Base-by-base conservation (phyloP, 2,113 vertebrate genomes). In the Apodemus speciosus region DNA sequence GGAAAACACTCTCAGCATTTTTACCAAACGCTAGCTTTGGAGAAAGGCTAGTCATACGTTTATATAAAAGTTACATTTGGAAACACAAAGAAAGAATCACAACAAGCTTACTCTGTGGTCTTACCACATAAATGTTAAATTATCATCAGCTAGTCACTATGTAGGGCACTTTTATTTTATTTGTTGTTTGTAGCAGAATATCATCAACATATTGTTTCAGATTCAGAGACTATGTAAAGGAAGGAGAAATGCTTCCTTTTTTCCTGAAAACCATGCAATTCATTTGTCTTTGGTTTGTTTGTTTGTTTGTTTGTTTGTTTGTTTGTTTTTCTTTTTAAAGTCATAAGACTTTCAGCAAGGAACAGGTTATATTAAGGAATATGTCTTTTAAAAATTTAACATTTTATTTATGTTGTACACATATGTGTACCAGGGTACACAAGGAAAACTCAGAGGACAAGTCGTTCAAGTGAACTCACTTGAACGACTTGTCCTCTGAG, bases 41-140 rank as follows among this genome's bases (percentile, higher is more conserved):
- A 27, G 69, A 92, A 94, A 80, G 13, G 66, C 18, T 85, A 8
- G 72, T 71, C 56, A 40, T n/a, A 84, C 72, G 38, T 71, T 92
- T 89, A 86, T 72, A 56, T 15, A 73, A 73, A 90, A 90, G 51
- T 95, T 76, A 90, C 92, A 51, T 94, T 88, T 56, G 20, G 75
- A 40, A 86, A 46, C 11, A 73, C 23, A 89, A 91, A 72, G 35
- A 84, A 38, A 95, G 32, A 93, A 84, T 35, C 18, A 3, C 69
- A 89, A 72, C 7, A 86, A 92, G 14, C 88, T 86, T 76, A n/a
- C 76, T 40, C 9, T 49, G 62, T 9, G 18, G 6, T 35, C 30
- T 94, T 77, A 46, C 38, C 62, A 68, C 46, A 83, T 71, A 95
- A 86, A 80, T 94, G 83, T 64, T 84, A 77, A 93, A 69, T 69